Evolutionary conservation across 2,888 invertebrate species (phyloP).

Genomic region (Melipona beecheii): DNA sequence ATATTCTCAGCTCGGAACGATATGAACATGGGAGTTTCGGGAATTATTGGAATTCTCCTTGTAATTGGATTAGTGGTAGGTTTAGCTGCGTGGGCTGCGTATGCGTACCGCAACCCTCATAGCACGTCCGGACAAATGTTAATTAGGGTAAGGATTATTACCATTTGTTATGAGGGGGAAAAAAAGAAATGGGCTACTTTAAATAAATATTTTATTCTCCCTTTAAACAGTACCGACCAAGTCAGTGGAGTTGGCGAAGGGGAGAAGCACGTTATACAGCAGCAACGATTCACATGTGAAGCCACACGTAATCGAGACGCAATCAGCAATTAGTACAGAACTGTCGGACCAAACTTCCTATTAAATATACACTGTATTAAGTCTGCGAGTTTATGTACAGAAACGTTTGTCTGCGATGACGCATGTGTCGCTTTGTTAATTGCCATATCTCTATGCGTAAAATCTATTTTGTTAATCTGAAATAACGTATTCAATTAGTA

Average conservation of each 20-base stretch:
- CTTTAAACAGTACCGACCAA: constrained; percentile 93
- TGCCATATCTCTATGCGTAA: constrained; percentile 21
- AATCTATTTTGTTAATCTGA: constrained; percentile 8
- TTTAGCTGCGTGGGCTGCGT: constrained; percentile 92
- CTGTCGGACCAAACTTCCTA: constrained; percentile 79
- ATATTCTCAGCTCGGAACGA: constrained; percentile 75
- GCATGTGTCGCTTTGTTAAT: constrained; percentile 32
- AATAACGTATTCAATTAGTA: not conserved
- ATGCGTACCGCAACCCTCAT: constrained; percentile 98
- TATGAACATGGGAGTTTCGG: constrained; percentile 85
- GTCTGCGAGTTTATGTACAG: constrained; percentile 66
- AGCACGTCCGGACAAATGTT: constrained; percentile 97
- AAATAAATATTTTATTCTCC: not conserved
- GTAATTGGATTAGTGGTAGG: constrained; percentile 88
- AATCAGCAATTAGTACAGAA: constrained; percentile 72
- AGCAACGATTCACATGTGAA: constrained; percentile 97
- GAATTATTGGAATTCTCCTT: constrained; percentile 89
- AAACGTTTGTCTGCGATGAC: constrained; percentile 57
- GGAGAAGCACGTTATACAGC: constrained; percentile 97
- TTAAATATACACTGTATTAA: constrained; percentile 74
- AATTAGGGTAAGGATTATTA: constrained; percentile 91
- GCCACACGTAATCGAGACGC: constrained; percentile 57
- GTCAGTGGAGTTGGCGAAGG: constrained; percentile 95
- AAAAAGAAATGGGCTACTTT: not conserved
- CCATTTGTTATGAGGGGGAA: not conserved